These are phyloP conservation scores for Aphaenogaster rudis DNA, from an alignment of 1,140 invertebrate species.

Conservation along the genomic window DNA sequence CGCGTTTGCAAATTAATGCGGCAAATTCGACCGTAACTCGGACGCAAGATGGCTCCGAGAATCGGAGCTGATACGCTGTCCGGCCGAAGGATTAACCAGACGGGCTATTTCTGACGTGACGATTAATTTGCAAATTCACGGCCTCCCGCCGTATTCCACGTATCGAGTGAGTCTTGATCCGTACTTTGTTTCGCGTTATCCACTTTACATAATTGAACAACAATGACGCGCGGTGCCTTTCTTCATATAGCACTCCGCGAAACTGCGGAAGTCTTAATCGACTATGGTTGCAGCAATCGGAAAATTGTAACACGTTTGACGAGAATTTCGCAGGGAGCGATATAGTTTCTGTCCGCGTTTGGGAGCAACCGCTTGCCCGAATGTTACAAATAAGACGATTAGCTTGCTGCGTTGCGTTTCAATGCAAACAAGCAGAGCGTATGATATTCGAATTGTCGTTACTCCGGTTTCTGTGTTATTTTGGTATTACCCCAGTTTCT, in stretches of 20 bases:
- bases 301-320: constrained; percentile 13
- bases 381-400: constrained; percentile 57
- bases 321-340: not conserved
- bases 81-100: constrained; percentile 38
- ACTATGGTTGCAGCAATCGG: not conserved
- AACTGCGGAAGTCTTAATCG: not conserved
- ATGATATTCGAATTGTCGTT: constrained; percentile 27
- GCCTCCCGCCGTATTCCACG: not conserved
- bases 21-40: constrained; percentile 41
- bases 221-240: not conserved
- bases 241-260: not conserved
- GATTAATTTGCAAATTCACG: constrained; percentile 66
- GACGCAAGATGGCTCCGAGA: constrained; percentile 30
- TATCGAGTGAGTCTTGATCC: constrained; percentile 11
- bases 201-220: constrained; percentile 34
- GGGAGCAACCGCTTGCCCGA: not conserved
- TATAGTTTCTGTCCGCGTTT: not conserved
- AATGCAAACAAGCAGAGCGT: constrained; percentile 21
- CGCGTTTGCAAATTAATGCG: constrained; percentile 58
- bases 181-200: constrained; percentile 3
- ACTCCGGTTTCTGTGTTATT: constrained; percentile 35
- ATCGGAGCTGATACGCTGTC: constrained; percentile 36
- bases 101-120: constrained; percentile 60
- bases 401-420: constrained; percentile 25
- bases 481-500: constrained; percentile 35